A percentile compares a stretch with the other conserved stretches of the same genome.
Evolutionary conservation across 2,888 invertebrate genomes (phyloP).

Genomic region (Halictus ligatus): DNA sequence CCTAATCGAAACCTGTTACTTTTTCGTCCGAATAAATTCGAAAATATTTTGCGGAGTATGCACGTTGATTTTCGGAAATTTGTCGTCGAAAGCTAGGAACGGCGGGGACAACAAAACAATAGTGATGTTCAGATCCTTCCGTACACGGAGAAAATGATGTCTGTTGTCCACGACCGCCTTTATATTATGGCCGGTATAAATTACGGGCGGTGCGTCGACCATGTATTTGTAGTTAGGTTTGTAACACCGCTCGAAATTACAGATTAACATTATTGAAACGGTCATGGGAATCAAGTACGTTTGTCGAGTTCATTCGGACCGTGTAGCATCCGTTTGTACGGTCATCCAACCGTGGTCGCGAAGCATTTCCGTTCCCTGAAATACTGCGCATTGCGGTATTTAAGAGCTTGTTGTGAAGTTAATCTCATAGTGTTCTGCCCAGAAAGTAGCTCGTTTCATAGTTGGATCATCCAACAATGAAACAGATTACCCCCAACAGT

Average conservation of each 20-base stretch:
- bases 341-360: conserved; percentile 2
- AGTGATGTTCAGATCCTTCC: not conserved
- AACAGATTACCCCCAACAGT: not conserved
- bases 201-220: not conserved
- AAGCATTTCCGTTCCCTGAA: conserved; percentile 8
- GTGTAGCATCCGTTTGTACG: not conserved
- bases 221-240: not conserved
- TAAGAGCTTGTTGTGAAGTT: conserved; percentile 4
- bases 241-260: not conserved
- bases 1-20: too few species aligned
- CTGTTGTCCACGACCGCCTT: not conserved
- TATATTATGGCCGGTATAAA: not conserved
- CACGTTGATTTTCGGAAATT: not conserved
- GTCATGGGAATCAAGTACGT: not conserved
- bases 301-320: conserved; percentile 1
- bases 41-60: not conserved
- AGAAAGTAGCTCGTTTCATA: not conserved
- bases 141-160: not conserved
- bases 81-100: not conserved
- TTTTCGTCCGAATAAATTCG: too few species aligned
- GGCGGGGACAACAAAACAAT: not conserved
- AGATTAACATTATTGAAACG: conserved; percentile 13
- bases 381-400: conserved; percentile 15
- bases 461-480: not conserved
- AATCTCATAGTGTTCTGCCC: not conserved